Percentiles rank a stretch among this genome's conserved stretches.
These are phyloP conservation scores for Rhadina sibilatrix DNA, from an alignment of 2,113 vertebrate genomes.

Conservation along the genomic window DNA sequence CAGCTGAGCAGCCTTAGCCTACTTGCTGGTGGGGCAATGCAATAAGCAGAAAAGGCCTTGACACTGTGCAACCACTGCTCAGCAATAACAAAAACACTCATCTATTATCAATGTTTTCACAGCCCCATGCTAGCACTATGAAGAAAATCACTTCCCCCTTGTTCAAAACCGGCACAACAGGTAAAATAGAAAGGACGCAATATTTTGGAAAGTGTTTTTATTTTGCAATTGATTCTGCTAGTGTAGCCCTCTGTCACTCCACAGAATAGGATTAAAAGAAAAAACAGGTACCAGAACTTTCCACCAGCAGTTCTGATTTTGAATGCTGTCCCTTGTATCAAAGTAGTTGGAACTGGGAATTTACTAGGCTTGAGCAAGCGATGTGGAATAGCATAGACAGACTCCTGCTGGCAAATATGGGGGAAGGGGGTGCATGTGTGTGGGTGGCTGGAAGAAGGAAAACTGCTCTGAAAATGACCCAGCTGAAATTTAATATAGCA, in stretches of 20 bases:
- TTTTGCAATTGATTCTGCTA: background rate
- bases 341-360: background rate
- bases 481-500: background rate
- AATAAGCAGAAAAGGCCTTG: background rate
- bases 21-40: rapidly evolving
- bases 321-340: background rate
- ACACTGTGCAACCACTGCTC: background rate
- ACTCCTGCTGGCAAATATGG: background rate
- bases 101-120: background rate
- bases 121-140: background rate
- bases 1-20: background rate
- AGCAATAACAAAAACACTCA: background rate
- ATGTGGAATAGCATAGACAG: background rate
- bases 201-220: background rate
- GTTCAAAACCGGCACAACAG: background rate
- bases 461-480: background rate
- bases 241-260: background rate
- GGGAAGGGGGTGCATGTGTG: rapidly evolving
- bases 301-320: background rate
- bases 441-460: background rate
- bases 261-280: background rate
- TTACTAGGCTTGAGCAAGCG: background rate
- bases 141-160: background rate
- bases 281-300: background rate
- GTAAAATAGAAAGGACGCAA: background rate